Evolutionary conservation across 2,113 vertebrate genomes (phyloP).

Genomic region (Ameiurus melas): DNA sequence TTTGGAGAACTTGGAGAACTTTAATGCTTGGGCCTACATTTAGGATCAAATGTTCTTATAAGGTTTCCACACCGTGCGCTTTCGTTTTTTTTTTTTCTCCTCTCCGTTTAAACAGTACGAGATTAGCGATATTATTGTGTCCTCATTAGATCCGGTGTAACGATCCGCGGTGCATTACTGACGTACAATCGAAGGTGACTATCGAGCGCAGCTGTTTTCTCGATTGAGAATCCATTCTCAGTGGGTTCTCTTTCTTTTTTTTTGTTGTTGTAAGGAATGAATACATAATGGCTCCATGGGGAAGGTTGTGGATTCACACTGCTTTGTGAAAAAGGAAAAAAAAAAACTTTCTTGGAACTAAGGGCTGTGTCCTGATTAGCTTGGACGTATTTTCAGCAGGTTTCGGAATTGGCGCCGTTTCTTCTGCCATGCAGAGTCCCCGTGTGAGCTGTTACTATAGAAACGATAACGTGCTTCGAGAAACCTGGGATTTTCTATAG

Average conservation of each 20-base stretch:
- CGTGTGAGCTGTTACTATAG: not conserved
- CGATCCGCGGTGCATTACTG: not conserved
- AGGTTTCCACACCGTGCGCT: not conserved
- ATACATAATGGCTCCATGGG: not conserved
- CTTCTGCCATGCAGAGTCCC: not conserved
- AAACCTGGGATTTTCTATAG: not conserved
- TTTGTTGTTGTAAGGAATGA: not conserved
- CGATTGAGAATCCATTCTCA: not conserved
- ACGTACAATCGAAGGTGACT: not conserved
- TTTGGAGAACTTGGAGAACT: not conserved
- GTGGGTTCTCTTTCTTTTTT: not conserved
- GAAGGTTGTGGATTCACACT: not conserved
- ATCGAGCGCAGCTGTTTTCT: constrained; percentile 2
- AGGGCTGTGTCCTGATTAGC: not conserved
- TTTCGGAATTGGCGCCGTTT: not conserved
- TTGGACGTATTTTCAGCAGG: not conserved
- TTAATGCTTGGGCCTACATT: not conserved
- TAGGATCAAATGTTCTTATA: too few species aligned
- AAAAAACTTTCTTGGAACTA: too few species aligned
- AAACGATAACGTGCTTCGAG: not conserved
- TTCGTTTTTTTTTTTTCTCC: too few species aligned
- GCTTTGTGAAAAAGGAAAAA: not conserved
- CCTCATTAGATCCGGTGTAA: not conserved
- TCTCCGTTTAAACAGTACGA: not conserved
- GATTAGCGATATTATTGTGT: not conserved